These are phyloP conservation scores for Halcyon leucocephala DNA, from an alignment of 2,797 vertebrate species.

Conservation along the genomic window DNA sequence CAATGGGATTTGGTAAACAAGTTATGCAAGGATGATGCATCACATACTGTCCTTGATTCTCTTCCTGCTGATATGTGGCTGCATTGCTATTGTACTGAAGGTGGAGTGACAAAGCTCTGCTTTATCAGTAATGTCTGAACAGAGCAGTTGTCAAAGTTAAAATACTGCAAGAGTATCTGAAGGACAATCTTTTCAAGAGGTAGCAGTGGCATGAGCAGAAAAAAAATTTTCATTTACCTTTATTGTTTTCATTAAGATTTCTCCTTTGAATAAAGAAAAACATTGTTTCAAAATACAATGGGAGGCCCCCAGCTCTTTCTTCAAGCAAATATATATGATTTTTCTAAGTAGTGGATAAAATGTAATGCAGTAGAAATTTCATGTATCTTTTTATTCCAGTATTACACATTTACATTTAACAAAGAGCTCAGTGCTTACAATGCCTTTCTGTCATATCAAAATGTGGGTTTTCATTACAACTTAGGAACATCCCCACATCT, in stretches of 20 bases:
- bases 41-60: not conserved
- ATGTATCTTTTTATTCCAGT: not conserved
- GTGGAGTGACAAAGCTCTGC: conserved; percentile 5
- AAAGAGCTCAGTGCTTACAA: not conserved
- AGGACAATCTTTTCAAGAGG: conserved; percentile 8
- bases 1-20: not conserved
- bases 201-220: not conserved
- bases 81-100: not conserved
- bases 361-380: not conserved
- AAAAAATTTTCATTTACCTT: not conserved
- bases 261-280: not conserved
- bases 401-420: not conserved
- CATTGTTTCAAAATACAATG: not conserved
- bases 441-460: not conserved
- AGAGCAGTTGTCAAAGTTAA: conserved; percentile 42
- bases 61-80: not conserved
- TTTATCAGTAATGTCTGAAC: conserved; percentile 22
- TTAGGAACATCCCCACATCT: accelerated
- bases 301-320: not conserved
- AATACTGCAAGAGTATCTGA: conserved; percentile 3
- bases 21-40: conserved; percentile 18
- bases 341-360: not conserved
- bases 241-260: not conserved
- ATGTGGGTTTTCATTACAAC: not conserved
- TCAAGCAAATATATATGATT: not conserved